Base-by-base conservation (phyloP, 2,797 vertebrate species). In the Poecilia velifera region DNA sequence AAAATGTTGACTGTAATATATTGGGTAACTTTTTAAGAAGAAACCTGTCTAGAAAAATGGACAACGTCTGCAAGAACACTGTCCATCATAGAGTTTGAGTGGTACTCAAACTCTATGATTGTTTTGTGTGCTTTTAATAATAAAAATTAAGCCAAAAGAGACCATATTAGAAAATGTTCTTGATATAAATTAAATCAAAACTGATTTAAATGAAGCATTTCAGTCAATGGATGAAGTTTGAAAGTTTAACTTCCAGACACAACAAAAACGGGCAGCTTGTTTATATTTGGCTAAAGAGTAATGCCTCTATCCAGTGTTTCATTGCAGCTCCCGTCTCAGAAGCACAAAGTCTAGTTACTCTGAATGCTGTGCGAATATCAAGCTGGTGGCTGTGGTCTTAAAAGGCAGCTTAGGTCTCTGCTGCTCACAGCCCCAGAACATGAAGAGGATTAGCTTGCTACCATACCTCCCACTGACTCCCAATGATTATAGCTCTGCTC, bases 341-440 rank as follows among this genome's bases (percentile, higher is more conserved):
- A 88, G 88, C 53, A 1, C 77, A 74, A 82, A 85, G 68, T 84
- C 74, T 86, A 86, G 80, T 84, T 79, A 86, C 86, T 90, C 87
- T 84, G 86, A 89, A 92, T 90, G 93, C 34, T 39, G 88, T 68
- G 53, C 87, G 88, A 93, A 93, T 92, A 92, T 92, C 88, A 93
- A 92, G 90, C 85, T 62, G 64, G 88, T 88, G 91, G 86, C 88
- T 86, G 87, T 90, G 86, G 89, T 90, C 90, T 93, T 93, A 91
- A 94, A 92, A 93, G 84, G 86, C 86, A 92, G 91, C 92, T 94
- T 91, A 93, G 91, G 92, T 92, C 90, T 90, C 79, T 87, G 90
- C 89, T 93, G 92, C 94, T 94, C 90, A 94, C 91, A 92, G 90
- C 88, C 86, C 87, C 89, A 91, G 90, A 94, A 92, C 90, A 94